phyloP scores from a whole-genome alignment of 1,140 invertebrate genomes.

The Drosophila pseudoobscura region DNA sequence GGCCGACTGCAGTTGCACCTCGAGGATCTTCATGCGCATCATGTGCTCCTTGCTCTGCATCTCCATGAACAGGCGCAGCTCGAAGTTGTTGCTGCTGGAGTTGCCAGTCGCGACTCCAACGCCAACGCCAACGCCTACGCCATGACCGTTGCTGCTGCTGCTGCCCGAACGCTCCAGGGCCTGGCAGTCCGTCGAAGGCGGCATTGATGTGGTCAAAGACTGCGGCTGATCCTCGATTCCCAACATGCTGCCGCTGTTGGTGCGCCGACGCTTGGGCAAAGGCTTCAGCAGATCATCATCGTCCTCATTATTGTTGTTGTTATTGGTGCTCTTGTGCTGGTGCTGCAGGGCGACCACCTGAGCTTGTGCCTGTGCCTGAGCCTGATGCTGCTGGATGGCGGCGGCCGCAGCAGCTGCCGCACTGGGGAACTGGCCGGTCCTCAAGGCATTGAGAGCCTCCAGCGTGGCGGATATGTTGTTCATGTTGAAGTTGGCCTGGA shows the following conservation, averaged over 20 bases:
- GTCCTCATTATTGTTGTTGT: slow-evolving; percentile 67
- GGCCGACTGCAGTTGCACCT: slow-evolving; percentile 81
- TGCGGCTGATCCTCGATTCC: slow-evolving; percentile 54
- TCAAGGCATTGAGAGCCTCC: slow-evolving; percentile 78
- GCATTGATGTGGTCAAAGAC: slow-evolving; percentile 19
- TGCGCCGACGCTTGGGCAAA: slow-evolving; percentile 70
- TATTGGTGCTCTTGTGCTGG: slow-evolving; percentile 51
- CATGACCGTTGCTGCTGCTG: slow-evolving; percentile 37
- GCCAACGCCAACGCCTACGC: neutral
- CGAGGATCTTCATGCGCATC: slow-evolving; percentile 82
- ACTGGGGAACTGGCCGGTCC: slow-evolving; percentile 72
- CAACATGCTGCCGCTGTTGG: slow-evolving; percentile 57
- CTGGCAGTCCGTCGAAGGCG: slow-evolving; percentile 45
- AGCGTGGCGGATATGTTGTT: slow-evolving; percentile 82
- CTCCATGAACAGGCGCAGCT: slow-evolving; percentile 79
- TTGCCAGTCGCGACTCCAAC: neutral
- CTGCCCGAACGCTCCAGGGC: slow-evolving; percentile 47
- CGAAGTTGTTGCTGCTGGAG: slow-evolving; percentile 39
- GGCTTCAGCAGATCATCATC: slow-evolving; percentile 59
- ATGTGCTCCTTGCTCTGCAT: slow-evolving; percentile 83
- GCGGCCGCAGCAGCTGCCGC: slow-evolving; percentile 75
- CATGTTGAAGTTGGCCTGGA: slow-evolving; percentile 75
- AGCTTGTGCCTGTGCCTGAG: slow-evolving; percentile 51
- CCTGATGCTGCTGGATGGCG: slow-evolving; percentile 76
- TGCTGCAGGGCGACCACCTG: slow-evolving; percentile 56